phyloP scores from a whole-genome alignment of 1,140 invertebrate genomes.

The Anthonomus grandis region DNA sequence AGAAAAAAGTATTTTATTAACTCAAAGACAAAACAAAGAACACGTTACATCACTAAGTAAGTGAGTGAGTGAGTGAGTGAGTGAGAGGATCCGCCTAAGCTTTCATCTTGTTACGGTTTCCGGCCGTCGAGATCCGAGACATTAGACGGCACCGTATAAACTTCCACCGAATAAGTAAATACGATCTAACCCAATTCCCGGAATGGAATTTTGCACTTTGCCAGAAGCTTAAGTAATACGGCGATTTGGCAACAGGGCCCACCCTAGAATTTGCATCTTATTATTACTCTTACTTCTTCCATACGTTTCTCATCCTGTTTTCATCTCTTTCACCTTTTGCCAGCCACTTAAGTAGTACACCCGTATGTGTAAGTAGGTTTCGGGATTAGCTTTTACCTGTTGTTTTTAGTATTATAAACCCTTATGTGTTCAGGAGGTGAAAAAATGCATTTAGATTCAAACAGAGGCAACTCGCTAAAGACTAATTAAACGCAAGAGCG shows the following conservation, averaged over 20 bases:
- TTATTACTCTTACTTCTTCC: neutral
- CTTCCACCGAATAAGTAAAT: constrained; percentile 25
- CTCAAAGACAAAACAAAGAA: too few species aligned
- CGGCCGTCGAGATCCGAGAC: constrained; percentile 9
- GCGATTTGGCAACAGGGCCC: constrained; percentile 6
- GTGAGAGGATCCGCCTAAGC: constrained; percentile 19
- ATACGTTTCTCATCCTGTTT: neutral
- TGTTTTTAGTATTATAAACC: too few species aligned
- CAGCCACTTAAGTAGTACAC: too few species aligned
- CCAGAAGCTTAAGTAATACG: constrained; percentile 16
- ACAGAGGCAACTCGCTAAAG: too few species aligned
- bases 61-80: too few species aligned
- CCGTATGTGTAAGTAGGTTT: too few species aligned
- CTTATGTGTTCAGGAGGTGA: too few species aligned
- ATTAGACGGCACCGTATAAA: constrained; percentile 18
- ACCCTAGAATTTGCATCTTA: constrained; percentile 7
- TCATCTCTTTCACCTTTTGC: neutral
- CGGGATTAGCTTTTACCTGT: too few species aligned
- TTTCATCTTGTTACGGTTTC: constrained; percentile 19
- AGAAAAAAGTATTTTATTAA: too few species aligned
- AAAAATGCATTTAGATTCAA: too few species aligned
- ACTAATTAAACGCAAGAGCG: too few species aligned
- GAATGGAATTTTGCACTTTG: constrained; percentile 30
- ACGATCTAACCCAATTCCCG: constrained; percentile 20
- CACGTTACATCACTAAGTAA: too few species aligned